Base-by-base conservation (phyloP, 2,888 invertebrate genomes). In the Eilema caniola region DNA sequence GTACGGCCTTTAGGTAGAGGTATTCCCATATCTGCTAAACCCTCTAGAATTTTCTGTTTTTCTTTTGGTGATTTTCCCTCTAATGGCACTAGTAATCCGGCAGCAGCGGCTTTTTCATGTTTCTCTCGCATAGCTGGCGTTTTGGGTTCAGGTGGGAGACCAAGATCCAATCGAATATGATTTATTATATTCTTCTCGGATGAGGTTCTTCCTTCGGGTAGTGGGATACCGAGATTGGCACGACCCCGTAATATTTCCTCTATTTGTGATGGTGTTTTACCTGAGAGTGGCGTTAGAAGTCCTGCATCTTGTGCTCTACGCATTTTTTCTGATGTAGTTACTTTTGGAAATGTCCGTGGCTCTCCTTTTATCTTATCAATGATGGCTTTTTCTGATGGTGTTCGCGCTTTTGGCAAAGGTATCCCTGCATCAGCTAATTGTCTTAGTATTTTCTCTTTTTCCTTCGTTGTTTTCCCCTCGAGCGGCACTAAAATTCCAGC, bases 111-210 rank as follows among this genome's bases (percentile, higher is more conserved):
- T 76, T 82, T 78, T 14, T 68, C 66, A 41, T 73, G 77, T 64
- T 75, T 83, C 65, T 56, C 83, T 83, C 63, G 80, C 78, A 61
- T 84, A 37, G 2, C 33, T 11, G 73, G 20, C 14, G 83, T 75
- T 69, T 78, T 80, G 0, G 88, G 85, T 75, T 81, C 82, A 8
- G 85, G 81, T 2, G 87, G 87, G 7, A 87, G 69, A n/a, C 86
- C 85, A 20, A 86, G 20, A 11, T 87, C 85, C 31, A 69, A 62
- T 14, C 67, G 61, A n/a, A 62, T 53, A 10, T 62, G 47, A 24
- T 41, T 53, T 23, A 67, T 47, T 0, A 67, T 14, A 23, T 53
- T 53, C 5, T 60, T 53, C 53, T 67, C 62, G 12, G 67, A 62
- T 5, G 60, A 14, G 3, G 61, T 53, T 24, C 14, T 56, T 25